phyloP scores from a whole-genome alignment of 1,140 invertebrate species.

The Zaprionus vittiger region DNA sequence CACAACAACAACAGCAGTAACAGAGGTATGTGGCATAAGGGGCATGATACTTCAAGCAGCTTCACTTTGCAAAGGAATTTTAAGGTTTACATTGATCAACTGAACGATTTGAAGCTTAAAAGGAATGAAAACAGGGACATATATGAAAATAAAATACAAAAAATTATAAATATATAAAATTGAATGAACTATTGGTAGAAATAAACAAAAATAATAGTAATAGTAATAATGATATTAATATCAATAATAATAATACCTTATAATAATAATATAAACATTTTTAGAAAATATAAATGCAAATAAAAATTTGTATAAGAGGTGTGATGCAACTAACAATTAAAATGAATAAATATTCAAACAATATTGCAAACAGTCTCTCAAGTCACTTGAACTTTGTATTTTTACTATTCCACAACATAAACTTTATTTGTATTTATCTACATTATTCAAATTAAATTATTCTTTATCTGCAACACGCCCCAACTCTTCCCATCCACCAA shows the following conservation, averaged over 20 bases:
- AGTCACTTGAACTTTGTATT: neutral
- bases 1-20: slow-evolving; percentile 11
- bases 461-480: neutral
- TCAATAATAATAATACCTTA: too few species aligned
- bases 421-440: neutral
- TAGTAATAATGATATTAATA: too few species aligned
- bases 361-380: too few species aligned
- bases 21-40: neutral
- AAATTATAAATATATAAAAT: neutral
- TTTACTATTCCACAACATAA: neutral
- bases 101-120: neutral
- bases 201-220: too few species aligned
- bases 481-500: neutral
- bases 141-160: neutral
- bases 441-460: slow-evolving; percentile 4
- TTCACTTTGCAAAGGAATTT: neutral
- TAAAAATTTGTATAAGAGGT: too few species aligned
- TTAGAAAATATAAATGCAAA: too few species aligned
- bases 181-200: too few species aligned
- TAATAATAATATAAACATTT: too few species aligned
- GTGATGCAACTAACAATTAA: too few species aligned
- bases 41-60: neutral
- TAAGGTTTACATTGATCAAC: neutral
- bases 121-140: too few species aligned
- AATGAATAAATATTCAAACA: too few species aligned